Conservation (phyloP, 2,888 invertebrate genomes). For the Limnephilus lunatus region DNA sequence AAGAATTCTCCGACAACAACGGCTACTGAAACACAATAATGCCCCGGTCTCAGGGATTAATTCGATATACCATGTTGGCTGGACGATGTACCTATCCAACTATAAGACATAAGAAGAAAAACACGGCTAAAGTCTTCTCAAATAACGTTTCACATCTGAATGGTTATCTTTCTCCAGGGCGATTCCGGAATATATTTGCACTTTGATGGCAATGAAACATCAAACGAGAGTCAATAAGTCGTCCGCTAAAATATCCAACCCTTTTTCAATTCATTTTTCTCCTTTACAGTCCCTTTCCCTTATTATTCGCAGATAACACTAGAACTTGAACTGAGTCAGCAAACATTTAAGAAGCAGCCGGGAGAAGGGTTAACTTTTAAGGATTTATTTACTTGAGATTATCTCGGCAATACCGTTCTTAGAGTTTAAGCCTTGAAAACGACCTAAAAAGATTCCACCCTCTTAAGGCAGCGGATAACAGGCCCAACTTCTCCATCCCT, state of each 20-base stretch:
- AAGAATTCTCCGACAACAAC: too few relatives aligned
- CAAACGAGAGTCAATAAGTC: not conserved
- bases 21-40: too few relatives aligned
- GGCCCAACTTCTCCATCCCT: not conserved
- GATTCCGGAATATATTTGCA: not conserved
- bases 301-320: not conserved
- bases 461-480: not conserved
- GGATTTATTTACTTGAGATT: not conserved
- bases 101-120: too few relatives aligned
- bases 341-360: not conserved
- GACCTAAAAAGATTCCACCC: not conserved
- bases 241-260: not conserved
- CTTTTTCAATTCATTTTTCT: not conserved
- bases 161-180: not conserved
- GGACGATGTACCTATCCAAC: too few relatives aligned
- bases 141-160: not conserved
- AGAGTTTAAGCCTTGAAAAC: not conserved
- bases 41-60: too few relatives aligned
- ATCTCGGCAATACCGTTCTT: not conserved
- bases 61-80: too few relatives aligned
- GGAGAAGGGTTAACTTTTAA: not conserved
- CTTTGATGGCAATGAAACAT: not conserved
- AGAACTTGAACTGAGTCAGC: not conserved
- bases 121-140: too few relatives aligned
- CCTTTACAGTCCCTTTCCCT: not conserved